Base-by-base conservation (phyloP, 2,888 invertebrate species). In the Chelonus formosanus region DNA sequence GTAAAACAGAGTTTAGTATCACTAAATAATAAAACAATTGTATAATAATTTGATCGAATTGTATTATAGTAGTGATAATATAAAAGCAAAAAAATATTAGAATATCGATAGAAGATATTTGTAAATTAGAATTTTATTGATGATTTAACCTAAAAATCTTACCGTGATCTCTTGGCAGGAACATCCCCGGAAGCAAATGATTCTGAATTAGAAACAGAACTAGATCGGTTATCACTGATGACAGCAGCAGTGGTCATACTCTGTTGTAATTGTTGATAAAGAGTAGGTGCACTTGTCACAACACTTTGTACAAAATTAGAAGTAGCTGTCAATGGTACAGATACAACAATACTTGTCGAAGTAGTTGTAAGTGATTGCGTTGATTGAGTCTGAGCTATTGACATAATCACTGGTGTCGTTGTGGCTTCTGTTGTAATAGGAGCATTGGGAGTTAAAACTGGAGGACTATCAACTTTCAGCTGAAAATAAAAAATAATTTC, bases 271-370 rank as follows among this genome's bases (percentile, higher is more conserved):
- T 84, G 84, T 48, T 85, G 84, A 70, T 83, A 84, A 31, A 85
- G 74, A 5, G 83, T 80, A 7, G 84, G 81, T 2, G 81, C 78
- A 57, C 75, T 80, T 3, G 82, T 80, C 3, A 80, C 78, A 54
- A 78, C 73, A 45, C 75, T 80, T 62, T 80, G 82, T 3, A 74
- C 76, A 3, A 78, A 75, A 35, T 67, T 73, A 3, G 85, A 84
- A 20, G 86, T 85, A 59, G 84, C 86, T 10, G 87, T 86, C 70
- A 90, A 80, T 69, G 90, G 90, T 71, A 90, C 89, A 34, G 90
- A 90, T 31, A 90, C 90, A 59, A 89, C 89, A 71, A 90, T 86
- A 81, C 87, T 87, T 40, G 77, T 76, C 36, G 86, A 84, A n/a
- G 81, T 76, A 44, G 77, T 72, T 47, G 76, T 75, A 36, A 79